Base-by-base conservation (phyloP, 2,113 vertebrate species). In the Lutjanus erythropterus region DNA sequence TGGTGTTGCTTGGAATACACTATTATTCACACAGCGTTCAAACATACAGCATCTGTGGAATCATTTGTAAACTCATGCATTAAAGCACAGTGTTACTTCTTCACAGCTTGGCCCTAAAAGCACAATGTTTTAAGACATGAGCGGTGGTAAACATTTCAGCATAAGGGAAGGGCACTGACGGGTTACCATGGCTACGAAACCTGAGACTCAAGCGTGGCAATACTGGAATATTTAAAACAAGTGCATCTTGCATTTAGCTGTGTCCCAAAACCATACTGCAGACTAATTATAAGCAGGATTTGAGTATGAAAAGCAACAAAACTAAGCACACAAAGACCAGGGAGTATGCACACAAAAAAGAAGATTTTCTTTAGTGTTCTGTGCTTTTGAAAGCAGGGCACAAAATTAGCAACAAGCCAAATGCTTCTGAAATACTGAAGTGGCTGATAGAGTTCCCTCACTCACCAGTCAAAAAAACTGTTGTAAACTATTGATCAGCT, bases 51-150 rank as follows among this genome's bases (percentile, higher is more conserved):
- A 31, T 18, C 37, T 49, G 59, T 49, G 35, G 56, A 72, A 62
- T 77, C 25, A 39, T 31, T 10, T 27, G 39, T 29, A 41, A 21
- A 9, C 44, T 46, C 19, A 29, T 52, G 70, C 64, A 60, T 10
- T 41, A 53, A 80, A 83, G 75, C 78, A 78, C 64, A 77, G 55
- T 61, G 29, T 68, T 3, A 11, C 44, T 55, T 41, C 21, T 41
- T 71, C 70, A 64, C 74, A 90, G 81, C 71, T 75, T 75, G 71
- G 61, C 41, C 46, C 21, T 65, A 15, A 46, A 59, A 80, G 37
- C 62, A 46, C 39, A 49, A 72, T 31, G 44, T 39, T 69, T 78
- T 85, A 86, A 87, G 82, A 91, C 86, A 81, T 31, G 6, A 75
- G 65, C 49, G 68, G 66, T 3, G 21, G 61, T 75, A 76, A 87